phyloP scores from a whole-genome alignment of 1,140 invertebrate species.

The Drosophila ohnishii region DNA sequence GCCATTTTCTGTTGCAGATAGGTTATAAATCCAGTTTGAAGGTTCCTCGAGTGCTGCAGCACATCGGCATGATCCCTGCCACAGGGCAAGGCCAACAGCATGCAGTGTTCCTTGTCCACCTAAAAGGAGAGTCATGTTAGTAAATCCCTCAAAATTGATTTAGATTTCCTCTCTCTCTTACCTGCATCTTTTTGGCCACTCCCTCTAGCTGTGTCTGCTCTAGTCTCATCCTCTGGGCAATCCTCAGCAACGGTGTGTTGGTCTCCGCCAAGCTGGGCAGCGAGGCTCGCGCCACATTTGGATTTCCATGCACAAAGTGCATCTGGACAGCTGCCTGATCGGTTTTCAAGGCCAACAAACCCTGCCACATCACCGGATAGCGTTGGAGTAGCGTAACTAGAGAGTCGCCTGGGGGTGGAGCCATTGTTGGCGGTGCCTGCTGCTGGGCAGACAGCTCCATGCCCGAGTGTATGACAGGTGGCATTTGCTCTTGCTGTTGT shows the following conservation, averaged over 20 bases:
- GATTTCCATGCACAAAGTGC: constrained; percentile 98
- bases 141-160: too few species aligned
- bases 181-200: constrained; percentile 97
- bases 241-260: constrained; percentile 92
- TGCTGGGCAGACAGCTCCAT: constrained; percentile 61
- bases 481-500: constrained; percentile 59
- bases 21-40: constrained; percentile 96
- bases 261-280: constrained; percentile 91
- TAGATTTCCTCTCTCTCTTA: too few species aligned
- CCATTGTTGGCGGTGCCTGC: constrained; percentile 87
- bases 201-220: constrained; percentile 97
- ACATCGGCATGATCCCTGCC: constrained; percentile 96
- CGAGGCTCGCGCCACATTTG: constrained; percentile 91
- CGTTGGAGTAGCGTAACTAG: constrained; percentile 91
- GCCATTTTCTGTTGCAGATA: constrained; percentile 98
- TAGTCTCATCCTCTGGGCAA: constrained; percentile 97
- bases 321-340: constrained; percentile 98
- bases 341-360: constrained; percentile 96
- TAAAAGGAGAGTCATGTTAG: constrained; percentile 78
- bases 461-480: constrained; percentile 45
- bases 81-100: constrained; percentile 96
- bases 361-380: constrained; percentile 98
- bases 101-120: constrained; percentile 97
- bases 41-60: constrained; percentile 94
- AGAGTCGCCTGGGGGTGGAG: constrained; percentile 90